Percentiles rank a stretch among this genome's conserved stretches.
These are phyloP conservation scores for Anarhynchus alexandrinus DNA, from an alignment of 2,113 vertebrate genomes.

Conservation along the genomic window DNA sequence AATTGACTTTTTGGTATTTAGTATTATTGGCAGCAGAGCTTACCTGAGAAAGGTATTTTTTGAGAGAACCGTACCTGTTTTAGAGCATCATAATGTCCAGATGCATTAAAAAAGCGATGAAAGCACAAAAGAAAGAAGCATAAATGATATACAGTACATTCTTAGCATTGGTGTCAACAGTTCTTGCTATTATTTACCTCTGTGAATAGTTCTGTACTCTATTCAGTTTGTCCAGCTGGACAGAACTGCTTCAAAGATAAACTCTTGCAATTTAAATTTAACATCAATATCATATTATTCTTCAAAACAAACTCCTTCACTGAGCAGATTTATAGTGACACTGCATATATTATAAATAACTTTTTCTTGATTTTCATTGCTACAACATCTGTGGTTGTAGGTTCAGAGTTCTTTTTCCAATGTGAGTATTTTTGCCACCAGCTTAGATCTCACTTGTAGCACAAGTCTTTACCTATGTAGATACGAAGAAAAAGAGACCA, in stretches of 20 bases:
- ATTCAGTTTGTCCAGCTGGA: background rate
- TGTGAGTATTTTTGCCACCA: background rate
- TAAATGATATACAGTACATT: background rate
- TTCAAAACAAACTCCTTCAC: background rate
- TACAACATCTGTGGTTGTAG: background rate
- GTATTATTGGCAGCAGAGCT: background rate
- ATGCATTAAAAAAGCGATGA: background rate
- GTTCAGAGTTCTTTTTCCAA: background rate
- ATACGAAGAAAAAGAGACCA: background rate
- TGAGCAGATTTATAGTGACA: background rate
- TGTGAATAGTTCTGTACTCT: background rate
- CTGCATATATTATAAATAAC: background rate
- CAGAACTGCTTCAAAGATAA: background rate
- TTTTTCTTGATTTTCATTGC: background rate
- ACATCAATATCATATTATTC: background rate
- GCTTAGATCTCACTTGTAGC: background rate
- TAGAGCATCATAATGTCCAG: background rate
- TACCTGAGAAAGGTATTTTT: background rate
- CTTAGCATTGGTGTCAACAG: background rate
- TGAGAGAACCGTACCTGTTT: background rate
- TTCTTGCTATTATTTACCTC: background rate
- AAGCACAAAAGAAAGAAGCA: background rate
- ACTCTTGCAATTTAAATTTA: background rate
- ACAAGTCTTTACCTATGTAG: background rate
- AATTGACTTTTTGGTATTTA: background rate